Evolutionary conservation across 2,113 vertebrate genomes (phyloP).

Genomic region (Chaetops frenatus): DNA sequence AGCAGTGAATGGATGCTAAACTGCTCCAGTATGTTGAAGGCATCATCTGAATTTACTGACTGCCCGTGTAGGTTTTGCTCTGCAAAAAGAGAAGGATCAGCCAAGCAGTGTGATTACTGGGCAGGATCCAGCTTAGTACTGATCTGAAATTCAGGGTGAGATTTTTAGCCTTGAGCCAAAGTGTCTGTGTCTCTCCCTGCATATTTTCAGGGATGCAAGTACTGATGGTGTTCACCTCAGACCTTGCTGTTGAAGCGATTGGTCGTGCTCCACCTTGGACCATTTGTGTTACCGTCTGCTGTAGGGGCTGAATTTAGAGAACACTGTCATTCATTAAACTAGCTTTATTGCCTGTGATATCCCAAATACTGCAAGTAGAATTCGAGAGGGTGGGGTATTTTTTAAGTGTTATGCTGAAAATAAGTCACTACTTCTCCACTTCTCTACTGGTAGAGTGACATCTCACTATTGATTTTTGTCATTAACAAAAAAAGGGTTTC

Average conservation of each 20-base stretch:
- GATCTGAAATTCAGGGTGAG: neutral
- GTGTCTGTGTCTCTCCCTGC: neutral
- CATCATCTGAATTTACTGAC: neutral
- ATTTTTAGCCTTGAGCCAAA: neutral
- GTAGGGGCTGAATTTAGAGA: neutral
- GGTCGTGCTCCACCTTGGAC: neutral
- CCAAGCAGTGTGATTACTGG: neutral
- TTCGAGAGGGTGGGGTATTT: fast-evolving
- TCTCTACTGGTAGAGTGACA: neutral
- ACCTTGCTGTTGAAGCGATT: neutral
- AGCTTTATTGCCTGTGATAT: neutral
- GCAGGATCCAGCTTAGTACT: neutral
- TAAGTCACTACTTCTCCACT: neutral
- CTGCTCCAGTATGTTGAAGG: neutral
- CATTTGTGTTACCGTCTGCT: neutral
- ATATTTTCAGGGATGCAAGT: neutral
- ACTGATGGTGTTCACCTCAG: neutral
- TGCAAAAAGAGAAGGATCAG: neutral
- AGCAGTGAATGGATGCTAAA: neutral
- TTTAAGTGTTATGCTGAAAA: neutral
- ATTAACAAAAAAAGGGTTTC: neutral
- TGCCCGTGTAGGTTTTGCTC: neutral
- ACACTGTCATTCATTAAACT: neutral
- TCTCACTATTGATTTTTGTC: neutral
- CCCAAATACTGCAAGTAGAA: neutral